phyloP scores from a whole-genome alignment of 2,113 vertebrate genomes.

The Hippocampus zosterae region DNA sequence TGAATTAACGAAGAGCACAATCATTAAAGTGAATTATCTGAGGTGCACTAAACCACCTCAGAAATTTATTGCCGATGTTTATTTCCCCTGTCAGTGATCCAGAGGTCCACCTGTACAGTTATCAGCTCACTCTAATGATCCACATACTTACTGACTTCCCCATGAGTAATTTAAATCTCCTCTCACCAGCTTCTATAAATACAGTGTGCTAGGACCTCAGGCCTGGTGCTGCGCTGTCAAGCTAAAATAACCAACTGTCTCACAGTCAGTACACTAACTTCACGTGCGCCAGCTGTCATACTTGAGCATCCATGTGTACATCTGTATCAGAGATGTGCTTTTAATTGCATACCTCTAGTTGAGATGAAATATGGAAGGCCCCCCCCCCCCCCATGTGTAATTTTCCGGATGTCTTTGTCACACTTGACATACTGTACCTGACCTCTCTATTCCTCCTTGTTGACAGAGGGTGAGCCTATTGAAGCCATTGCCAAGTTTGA shows the following conservation, averaged over 20 bases:
- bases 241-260: slow-evolving; percentile 32
- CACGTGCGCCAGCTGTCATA: slow-evolving; percentile 6
- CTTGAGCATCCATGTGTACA: neutral
- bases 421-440: slow-evolving; percentile 21
- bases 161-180: slow-evolving; percentile 55
- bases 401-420: slow-evolving; percentile 11
- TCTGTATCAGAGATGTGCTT: neutral
- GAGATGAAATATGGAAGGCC: neutral
- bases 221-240: slow-evolving; percentile 39
- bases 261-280: slow-evolving; percentile 18
- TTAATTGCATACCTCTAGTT: neutral
- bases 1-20: neutral
- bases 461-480: slow-evolving; percentile 91
- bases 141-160: slow-evolving; percentile 34
- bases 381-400: neutral
- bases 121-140: slow-evolving; percentile 39
- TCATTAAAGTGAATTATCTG: neutral
- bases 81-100: slow-evolving; percentile 21
- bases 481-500: slow-evolving; percentile 99
- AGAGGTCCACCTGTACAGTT: slow-evolving; percentile 21
- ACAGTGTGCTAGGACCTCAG: slow-evolving; percentile 37
- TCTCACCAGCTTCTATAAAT: slow-evolving; percentile 56
- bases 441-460: slow-evolving; percentile 38
- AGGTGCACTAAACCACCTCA: neutral
- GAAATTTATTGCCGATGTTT: neutral